Evolutionary conservation across 2,888 invertebrate species (phyloP).

Genomic region (Eristalinus sepulchralis): DNA sequence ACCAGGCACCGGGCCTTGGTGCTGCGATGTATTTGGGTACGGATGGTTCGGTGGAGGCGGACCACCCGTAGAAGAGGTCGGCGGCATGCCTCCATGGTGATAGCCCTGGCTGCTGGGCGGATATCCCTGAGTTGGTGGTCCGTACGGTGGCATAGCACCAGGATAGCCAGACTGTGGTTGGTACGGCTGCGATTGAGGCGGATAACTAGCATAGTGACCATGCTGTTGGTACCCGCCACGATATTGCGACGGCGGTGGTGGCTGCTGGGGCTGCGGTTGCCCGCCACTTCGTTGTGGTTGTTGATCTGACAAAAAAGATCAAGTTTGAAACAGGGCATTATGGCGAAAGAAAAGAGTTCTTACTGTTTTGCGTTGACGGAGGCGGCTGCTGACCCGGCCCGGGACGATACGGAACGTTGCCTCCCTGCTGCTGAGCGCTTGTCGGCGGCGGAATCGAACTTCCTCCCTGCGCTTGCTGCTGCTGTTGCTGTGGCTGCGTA

Average conservation of each 20-base stretch:
- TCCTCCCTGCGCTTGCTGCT: conserved; percentile 71
- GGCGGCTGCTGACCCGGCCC: conserved; percentile 74
- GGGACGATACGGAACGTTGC: conserved; percentile 75
- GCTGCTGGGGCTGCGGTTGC: conserved; percentile 83
- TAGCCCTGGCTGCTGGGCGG: conserved; percentile 84
- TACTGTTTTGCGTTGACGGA: conserved; percentile 73
- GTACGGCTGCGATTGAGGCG: conserved; percentile 82
- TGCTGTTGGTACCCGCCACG: conserved; percentile 82
- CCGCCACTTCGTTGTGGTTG: conserved; percentile 82
- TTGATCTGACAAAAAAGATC: conserved; percentile 79
- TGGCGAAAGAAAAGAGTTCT: conserved; percentile 57
- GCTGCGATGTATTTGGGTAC: conserved; percentile 81
- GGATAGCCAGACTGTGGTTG: conserved; percentile 84
- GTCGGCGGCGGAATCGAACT: conserved; percentile 57
- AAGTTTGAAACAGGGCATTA: background rate
- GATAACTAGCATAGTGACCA: conserved; percentile 82
- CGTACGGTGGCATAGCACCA: conserved; percentile 77
- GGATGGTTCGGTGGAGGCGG: conserved; percentile 80
- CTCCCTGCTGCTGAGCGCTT: conserved; percentile 73
- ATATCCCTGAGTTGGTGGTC: conserved; percentile 82
- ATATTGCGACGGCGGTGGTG: conserved; percentile 83
- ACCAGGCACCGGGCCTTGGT: conserved; percentile 81
- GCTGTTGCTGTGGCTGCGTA: conserved; percentile 73
- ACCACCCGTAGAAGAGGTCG: conserved; percentile 78
- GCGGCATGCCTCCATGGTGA: conserved; percentile 81